Evolutionary conservation across 2,113 vertebrate species (phyloP).

Genomic region (Pycnonotus jocosus): DNA sequence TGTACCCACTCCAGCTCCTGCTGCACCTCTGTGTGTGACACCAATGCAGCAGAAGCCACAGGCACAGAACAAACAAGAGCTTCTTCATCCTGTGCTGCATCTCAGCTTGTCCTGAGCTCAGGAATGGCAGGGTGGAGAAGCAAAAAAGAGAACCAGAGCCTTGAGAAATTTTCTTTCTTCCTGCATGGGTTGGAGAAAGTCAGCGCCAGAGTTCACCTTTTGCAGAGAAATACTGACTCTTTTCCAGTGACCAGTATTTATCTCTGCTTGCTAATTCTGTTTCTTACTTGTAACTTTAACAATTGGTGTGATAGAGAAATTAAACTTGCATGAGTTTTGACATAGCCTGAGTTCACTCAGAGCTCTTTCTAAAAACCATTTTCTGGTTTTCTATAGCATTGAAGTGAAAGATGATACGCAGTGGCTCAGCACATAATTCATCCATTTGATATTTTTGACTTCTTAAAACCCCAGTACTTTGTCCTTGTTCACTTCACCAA

Average conservation of each 20-base stretch:
- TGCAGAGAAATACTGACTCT: background rate
- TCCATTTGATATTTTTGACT: conserved; percentile 25
- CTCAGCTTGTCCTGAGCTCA: background rate
- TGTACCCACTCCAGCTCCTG: background rate
- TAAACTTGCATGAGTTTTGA: conserved; percentile 2
- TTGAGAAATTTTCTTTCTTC: background rate
- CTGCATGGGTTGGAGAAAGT: background rate
- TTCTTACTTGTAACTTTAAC: background rate
- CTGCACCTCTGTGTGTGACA: background rate
- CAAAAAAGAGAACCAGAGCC: background rate
- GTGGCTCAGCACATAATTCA: background rate
- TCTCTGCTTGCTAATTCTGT: background rate
- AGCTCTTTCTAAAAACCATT: background rate
- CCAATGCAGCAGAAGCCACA: background rate
- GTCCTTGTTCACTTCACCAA: conserved; percentile 18
- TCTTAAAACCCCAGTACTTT: background rate
- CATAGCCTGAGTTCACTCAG: background rate
- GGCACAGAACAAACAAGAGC: background rate
- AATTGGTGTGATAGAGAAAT: background rate
- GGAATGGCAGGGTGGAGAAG: background rate
- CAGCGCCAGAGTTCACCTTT: background rate
- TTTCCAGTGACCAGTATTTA: background rate
- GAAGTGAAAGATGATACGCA: conserved; percentile 12
- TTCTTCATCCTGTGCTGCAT: background rate
- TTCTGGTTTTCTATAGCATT: background rate